These are phyloP conservation scores for Eulemur macaco DNA, from an alignment of 2,113 vertebrate genomes.

Conservation along the genomic window DNA sequence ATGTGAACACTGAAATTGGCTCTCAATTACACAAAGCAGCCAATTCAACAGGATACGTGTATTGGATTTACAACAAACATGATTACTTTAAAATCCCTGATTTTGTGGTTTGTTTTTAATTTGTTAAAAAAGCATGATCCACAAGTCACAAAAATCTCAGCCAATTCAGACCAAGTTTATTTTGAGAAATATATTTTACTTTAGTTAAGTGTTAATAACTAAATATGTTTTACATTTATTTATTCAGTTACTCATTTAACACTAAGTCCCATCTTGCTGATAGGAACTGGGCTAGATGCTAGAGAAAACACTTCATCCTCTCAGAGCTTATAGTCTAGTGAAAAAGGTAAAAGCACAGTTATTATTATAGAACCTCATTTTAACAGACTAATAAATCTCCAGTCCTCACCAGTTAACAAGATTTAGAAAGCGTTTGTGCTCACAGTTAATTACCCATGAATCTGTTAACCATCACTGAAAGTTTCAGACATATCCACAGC, in stretches of 20 bases:
- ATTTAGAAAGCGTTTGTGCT: constrained; percentile 10
- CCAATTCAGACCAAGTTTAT: constrained; percentile 52
- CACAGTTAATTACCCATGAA: background rate
- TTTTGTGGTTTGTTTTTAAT: constrained; percentile 62
- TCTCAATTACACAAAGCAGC: constrained; percentile 62
- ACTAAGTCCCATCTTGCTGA: background rate
- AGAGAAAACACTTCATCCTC: background rate
- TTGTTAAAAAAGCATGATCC: constrained; percentile 48
- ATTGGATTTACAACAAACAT: constrained; percentile 53
- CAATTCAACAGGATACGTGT: constrained; percentile 56
- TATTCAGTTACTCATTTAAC: background rate
- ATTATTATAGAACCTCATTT: constrained; percentile 5
- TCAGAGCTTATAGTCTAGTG: background rate
- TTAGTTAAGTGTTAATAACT: background rate
- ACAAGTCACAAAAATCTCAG: constrained; percentile 26
- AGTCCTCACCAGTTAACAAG: background rate
- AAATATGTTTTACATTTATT: constrained; percentile 18
- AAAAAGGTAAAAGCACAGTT: background rate
- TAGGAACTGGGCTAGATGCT: background rate
- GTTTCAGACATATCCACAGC: background rate
- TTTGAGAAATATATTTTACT: constrained; percentile 53
- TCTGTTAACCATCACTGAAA: background rate
- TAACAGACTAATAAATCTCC: background rate
- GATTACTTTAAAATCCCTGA: constrained; percentile 58
- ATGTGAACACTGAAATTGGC: constrained; percentile 70